Conservation (phyloP, 2,113 vertebrate species). For the Silurus glanis region DNA sequence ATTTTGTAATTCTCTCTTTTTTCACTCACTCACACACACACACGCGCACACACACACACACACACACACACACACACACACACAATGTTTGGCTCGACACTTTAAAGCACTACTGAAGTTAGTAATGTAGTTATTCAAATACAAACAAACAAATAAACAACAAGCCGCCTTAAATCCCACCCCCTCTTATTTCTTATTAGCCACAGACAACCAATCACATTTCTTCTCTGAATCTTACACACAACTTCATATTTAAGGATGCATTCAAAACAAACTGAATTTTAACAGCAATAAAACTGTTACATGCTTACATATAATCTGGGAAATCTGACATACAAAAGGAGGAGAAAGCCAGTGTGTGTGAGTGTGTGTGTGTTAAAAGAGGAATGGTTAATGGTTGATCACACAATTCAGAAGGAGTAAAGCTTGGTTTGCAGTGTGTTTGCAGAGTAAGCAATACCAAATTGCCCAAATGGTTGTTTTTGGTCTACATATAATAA, state of each 20-base stretch:
- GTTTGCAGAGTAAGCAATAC: no score
- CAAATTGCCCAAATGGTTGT: not conserved
- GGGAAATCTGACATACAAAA: not conserved
- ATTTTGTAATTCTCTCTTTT: not conserved
- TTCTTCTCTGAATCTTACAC: not conserved
- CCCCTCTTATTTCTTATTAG: not conserved
- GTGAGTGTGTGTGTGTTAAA: not conserved
- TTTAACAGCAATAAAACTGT: not conserved
- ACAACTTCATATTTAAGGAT: not conserved
- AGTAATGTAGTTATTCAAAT: not conserved
- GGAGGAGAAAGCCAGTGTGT: not conserved
- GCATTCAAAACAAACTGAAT: not conserved
- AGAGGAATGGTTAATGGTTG: not conserved
- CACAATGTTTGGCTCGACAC: not conserved
- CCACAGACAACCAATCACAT: not conserved
- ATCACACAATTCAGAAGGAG: not conserved
- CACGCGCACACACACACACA: conserved; percentile 2
- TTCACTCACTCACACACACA: not conserved
- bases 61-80: conserved; percentile 7
- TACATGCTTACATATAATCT: not conserved
- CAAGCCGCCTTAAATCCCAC: not conserved
- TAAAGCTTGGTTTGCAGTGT: not conserved
- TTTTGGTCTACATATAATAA: not conserved
- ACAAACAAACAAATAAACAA: not conserved
- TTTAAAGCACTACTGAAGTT: not conserved